Evolutionary conservation across 2,888 invertebrate genomes (phyloP).

Genomic region (Deladenus siricidicola): DNA sequence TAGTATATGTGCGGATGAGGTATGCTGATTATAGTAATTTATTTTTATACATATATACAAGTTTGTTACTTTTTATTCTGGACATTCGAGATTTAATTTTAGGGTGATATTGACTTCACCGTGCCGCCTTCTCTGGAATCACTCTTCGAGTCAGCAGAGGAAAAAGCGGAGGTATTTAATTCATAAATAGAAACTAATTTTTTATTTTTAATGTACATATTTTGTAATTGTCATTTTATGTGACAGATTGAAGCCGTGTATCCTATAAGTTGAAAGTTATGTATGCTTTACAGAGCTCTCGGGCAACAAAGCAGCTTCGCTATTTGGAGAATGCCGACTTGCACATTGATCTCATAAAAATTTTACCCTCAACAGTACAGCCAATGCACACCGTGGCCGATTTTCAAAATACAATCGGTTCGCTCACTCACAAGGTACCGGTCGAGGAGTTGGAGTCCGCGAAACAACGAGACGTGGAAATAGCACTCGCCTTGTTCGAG

Average conservation of each 20-base stretch:
- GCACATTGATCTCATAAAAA: conserved; percentile 36
- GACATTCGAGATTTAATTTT: not conserved
- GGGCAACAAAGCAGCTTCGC: conserved; percentile 40
- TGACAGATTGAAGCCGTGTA: not conserved
- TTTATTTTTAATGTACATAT: not conserved
- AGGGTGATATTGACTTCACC: not conserved
- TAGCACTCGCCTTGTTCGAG: not conserved
- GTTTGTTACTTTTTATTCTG: no score
- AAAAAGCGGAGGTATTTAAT: no score
- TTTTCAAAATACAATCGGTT: conserved; percentile 3
- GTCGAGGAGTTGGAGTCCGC: conserved; percentile 3
- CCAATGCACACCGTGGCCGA: conserved; percentile 6
- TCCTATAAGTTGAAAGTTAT: not conserved
- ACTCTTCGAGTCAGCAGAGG: not conserved
- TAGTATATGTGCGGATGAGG: no score
- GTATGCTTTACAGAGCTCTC: not conserved
- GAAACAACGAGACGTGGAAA: not conserved
- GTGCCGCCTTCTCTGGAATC: not conserved
- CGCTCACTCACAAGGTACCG: conserved; percentile 2
- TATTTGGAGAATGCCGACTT: conserved; percentile 42
- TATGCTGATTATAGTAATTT: no score
- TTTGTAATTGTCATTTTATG: not conserved
- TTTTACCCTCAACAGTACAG: conserved; percentile 4
- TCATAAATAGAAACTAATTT: no score
- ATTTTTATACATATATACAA: no score